phyloP scores from a whole-genome alignment of 2,113 vertebrate genomes.

The Daubentonia madagascariensis region DNA sequence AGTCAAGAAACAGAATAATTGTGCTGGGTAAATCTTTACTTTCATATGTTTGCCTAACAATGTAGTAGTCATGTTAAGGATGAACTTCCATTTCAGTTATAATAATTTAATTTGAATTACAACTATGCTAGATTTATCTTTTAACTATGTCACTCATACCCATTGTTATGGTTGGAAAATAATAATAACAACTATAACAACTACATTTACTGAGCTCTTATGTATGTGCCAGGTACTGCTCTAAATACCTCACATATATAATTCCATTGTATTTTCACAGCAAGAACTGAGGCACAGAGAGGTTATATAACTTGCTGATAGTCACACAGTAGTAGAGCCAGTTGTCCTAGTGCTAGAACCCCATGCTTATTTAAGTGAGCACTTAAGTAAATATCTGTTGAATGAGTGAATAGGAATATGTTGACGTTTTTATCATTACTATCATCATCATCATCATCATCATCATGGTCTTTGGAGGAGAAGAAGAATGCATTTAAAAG shows the following conservation, averaged over 20 bases:
- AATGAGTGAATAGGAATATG: neutral
- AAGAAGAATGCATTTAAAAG: neutral
- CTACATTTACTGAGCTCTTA: neutral
- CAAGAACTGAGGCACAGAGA: neutral
- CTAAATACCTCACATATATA: neutral
- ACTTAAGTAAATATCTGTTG: neutral
- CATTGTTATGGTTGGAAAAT: neutral
- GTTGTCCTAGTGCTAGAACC: too few species aligned
- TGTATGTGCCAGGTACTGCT: neutral
- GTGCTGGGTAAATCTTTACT: neutral
- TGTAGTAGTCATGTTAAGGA: neutral
- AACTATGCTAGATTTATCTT: neutral
- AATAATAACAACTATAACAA: neutral
- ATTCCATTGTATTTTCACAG: neutral
- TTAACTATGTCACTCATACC: neutral
- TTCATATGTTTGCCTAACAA: neutral
- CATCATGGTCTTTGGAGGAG: neutral
- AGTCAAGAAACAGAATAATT: neutral
- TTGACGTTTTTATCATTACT: neutral
- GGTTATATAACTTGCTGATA: neutral
- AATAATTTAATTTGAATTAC: neutral
- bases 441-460: neutral
- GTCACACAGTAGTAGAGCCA: neutral
- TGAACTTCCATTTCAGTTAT: neutral
- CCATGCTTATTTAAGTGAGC: neutral